Conservation (phyloP, 2,888 invertebrate species). For the Apocheima hispidaria region DNA sequence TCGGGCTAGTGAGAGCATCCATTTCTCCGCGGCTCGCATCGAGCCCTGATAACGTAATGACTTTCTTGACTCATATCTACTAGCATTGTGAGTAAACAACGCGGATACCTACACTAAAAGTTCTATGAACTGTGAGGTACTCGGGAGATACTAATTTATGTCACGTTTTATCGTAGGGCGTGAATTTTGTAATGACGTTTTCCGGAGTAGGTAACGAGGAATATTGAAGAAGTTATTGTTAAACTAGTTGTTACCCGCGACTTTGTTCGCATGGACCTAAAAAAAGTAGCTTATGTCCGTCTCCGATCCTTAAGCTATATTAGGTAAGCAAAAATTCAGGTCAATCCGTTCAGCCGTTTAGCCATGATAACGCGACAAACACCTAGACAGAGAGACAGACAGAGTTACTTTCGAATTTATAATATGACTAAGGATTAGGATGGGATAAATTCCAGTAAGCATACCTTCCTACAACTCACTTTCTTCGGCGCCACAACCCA, state of each 20-base stretch:
- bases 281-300: too few relatives aligned
- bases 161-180: constrained; percentile 73
- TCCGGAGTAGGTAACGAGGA: constrained; percentile 60
- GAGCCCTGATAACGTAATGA: constrained; percentile 75
- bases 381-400: too few relatives aligned
- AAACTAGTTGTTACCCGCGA: too few relatives aligned
- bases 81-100: constrained; percentile 67
- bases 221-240: not conserved
- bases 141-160: constrained; percentile 77
- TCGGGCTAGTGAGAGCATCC: constrained; percentile 54
- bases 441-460: not conserved
- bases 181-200: constrained; percentile 78
- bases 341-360: too few relatives aligned
- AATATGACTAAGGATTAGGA: too few relatives aligned
- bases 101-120: constrained; percentile 60
- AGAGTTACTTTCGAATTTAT: too few relatives aligned
- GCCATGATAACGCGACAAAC: too few relatives aligned
- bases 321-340: too few relatives aligned
- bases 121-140: constrained; percentile 75
- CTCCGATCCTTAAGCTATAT: too few relatives aligned
- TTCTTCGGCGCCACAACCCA: not conserved
- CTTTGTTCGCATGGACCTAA: too few relatives aligned
- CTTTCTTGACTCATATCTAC: constrained; percentile 76
- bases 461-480: not conserved
- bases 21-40: constrained; percentile 69